These are phyloP conservation scores for Rhizomys pruinosus DNA, from an alignment of 2,113 vertebrate genomes.

Conservation along the genomic window DNA sequence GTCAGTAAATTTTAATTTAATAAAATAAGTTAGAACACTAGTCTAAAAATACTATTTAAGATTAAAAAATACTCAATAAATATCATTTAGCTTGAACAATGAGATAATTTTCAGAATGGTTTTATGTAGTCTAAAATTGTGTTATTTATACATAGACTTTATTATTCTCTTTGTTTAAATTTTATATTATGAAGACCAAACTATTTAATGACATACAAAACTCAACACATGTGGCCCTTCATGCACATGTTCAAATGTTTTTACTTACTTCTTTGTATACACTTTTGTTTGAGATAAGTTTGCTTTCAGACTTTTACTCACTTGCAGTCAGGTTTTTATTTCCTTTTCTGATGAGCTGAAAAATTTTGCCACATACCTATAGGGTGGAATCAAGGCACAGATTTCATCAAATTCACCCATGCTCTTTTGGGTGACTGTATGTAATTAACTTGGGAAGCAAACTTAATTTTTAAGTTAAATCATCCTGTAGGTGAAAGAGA, in stretches of 20 bases:
- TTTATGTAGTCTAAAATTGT: background rate
- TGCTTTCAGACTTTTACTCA: background rate
- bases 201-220: background rate
- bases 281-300: background rate
- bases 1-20: constrained; percentile 54
- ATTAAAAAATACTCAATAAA: constrained; percentile 22
- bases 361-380: background rate
- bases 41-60: constrained; percentile 1
- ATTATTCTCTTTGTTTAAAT: background rate
- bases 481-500: too few species aligned
- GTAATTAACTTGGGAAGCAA: too few species aligned
- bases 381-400: too few species aligned
- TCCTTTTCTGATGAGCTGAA: background rate
- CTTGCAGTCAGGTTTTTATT: background rate
- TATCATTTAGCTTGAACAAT: background rate
- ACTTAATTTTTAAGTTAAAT: too few species aligned
- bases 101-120: constrained; percentile 12
- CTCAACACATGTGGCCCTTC: too few species aligned
- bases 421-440: too few species aligned
- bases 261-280: background rate
- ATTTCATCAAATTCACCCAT: too few species aligned
- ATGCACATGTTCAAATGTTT: background rate
- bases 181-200: background rate
- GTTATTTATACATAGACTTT: background rate
- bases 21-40: constrained; percentile 15